These are phyloP conservation scores for Drosophila mulleri DNA, from an alignment of 2,888 invertebrate species.

Conservation along the genomic window DNA sequence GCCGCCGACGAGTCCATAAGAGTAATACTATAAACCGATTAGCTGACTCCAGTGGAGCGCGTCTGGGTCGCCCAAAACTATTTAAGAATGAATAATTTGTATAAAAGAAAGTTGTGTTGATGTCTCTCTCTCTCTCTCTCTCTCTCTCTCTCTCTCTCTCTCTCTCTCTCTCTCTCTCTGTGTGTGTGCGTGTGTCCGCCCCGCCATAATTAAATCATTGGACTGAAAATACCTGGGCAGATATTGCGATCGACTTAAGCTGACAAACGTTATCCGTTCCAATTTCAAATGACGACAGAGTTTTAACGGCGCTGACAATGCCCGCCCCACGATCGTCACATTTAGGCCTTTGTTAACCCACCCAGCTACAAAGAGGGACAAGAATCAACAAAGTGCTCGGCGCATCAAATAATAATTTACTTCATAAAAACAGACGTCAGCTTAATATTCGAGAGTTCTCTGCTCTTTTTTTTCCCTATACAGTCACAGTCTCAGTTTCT, in stretches of 20 bases:
- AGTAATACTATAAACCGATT: slow-evolving; percentile 74
- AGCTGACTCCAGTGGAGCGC: slow-evolving; percentile 40
- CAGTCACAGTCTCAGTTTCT: not conserved
- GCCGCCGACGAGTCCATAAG: slow-evolving; percentile 55
- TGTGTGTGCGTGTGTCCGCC: slow-evolving; percentile 13
- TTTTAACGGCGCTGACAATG: slow-evolving; percentile 74
- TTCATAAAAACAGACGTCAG: slow-evolving; percentile 75
- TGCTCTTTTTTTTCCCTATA: slow-evolving; percentile 32
- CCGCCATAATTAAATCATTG: slow-evolving; percentile 72
- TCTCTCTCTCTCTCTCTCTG: not conserved
- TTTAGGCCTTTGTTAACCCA: slow-evolving; percentile 47
- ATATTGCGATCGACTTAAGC: slow-evolving; percentile 64
- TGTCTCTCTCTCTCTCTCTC: not conserved
- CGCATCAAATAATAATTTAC: slow-evolving; percentile 77
- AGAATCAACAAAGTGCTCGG: slow-evolving; percentile 63
- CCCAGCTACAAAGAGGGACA: slow-evolving; percentile 55
- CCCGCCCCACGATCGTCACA: slow-evolving; percentile 51
- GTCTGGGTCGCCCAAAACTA: slow-evolving; percentile 25
- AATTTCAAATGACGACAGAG: slow-evolving; percentile 81
- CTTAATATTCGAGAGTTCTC: slow-evolving; percentile 65
- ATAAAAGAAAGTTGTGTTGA: slow-evolving; percentile 65
- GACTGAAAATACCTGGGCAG: slow-evolving; percentile 60
- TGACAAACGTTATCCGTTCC: slow-evolving; percentile 79
- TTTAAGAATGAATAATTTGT: slow-evolving; percentile 73
- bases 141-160: not conserved